phyloP scores from a whole-genome alignment of 2,888 invertebrate species.

The Dicycla oo region DNA sequence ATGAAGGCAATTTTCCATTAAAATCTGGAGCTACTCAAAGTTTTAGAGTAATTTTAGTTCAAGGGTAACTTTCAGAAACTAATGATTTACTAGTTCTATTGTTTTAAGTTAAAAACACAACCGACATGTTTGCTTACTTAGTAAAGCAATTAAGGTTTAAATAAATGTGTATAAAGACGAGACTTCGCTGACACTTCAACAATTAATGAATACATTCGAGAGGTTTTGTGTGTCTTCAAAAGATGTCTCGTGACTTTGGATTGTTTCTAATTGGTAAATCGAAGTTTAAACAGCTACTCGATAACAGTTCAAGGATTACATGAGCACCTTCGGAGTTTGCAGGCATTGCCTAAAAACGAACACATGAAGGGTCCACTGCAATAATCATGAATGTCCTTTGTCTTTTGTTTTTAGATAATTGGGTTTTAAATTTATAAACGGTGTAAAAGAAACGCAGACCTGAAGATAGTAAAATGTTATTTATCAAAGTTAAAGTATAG shows the following conservation, averaged over 20 bases:
- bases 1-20: background rate
- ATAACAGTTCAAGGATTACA: conserved; percentile 27
- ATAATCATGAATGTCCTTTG: too few relatives aligned
- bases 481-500: too few relatives aligned
- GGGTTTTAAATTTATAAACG: too few relatives aligned
- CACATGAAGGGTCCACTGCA: too few relatives aligned
- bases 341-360: background rate
- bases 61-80: background rate
- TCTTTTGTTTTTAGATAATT: too few relatives aligned
- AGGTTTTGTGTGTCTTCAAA: conserved; percentile 52
- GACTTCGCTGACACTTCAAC: conserved; percentile 27
- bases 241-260: conserved; percentile 48
- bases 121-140: conserved; percentile 38
- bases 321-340: background rate
- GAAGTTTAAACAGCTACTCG: conserved; percentile 41
- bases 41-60: background rate
- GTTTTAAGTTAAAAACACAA: conserved; percentile 8
- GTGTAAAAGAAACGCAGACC: too few relatives aligned
- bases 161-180: conserved; percentile 27
- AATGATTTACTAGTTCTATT: background rate
- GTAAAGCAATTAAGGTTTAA: conserved; percentile 5
- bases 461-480: too few relatives aligned
- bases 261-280: conserved; percentile 37
- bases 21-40: background rate
- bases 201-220: conserved; percentile 53